These are phyloP conservation scores for Patella pellucida DNA, from an alignment of 2,888 invertebrate species.

Conservation along the genomic window DNA sequence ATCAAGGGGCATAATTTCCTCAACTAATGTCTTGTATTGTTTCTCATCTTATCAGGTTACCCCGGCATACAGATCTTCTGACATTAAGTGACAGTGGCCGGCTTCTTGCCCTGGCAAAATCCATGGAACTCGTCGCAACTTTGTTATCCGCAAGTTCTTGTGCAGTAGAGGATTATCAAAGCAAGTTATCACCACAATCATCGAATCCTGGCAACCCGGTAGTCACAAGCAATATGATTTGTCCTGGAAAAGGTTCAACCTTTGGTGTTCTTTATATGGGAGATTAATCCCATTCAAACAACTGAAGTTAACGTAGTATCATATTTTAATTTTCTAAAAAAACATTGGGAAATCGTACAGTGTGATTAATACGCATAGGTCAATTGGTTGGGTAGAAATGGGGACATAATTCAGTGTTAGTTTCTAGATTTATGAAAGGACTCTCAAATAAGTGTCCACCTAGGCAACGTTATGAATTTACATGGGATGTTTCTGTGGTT, in stretches of 20 bases:
- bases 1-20: constrained; percentile 38
- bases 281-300: not conserved
- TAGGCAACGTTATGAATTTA: not conserved
- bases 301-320: too few species aligned
- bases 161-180: constrained; percentile 17
- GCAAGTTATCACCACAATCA: constrained; percentile 18
- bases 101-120: too few species aligned
- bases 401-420: not conserved
- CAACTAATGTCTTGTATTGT: constrained; percentile 12
- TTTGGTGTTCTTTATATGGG: not conserved
- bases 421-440: constrained; percentile 2
- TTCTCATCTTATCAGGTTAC: constrained; percentile 31
- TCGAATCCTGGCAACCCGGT: constrained; percentile 16
- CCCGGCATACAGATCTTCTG: constrained; percentile 29
- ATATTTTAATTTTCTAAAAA: too few species aligned
- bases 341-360: not conserved
- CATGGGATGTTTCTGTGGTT: constrained; percentile 5
- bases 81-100: too few species aligned
- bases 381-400: not conserved
- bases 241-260: not conserved
- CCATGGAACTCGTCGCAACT: constrained; percentile 23
- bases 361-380: constrained; percentile 12
- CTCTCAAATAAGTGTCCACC: not conserved
- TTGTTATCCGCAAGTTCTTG: constrained; percentile 26
- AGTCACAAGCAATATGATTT: not conserved